Evolutionary conservation across 2,797 vertebrate genomes (phyloP).

Genomic region (Falco berigora): DNA sequence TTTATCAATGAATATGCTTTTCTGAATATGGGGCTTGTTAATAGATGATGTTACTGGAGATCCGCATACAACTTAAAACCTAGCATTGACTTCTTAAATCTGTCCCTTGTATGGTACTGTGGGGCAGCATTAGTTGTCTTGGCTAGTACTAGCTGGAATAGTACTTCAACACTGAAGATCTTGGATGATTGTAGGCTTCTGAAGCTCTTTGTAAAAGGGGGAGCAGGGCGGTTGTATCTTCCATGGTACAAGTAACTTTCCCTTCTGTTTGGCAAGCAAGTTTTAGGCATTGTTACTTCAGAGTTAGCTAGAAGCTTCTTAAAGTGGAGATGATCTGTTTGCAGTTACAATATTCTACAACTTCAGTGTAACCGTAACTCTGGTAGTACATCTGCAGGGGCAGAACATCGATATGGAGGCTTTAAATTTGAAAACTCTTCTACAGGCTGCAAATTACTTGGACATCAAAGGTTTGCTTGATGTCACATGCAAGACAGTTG

Average conservation of each 20-base stretch:
- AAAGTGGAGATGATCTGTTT: neutral
- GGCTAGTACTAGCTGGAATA: neutral
- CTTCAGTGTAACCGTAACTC: neutral
- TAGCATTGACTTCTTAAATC: neutral
- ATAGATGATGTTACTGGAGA: neutral
- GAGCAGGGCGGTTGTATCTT: neutral
- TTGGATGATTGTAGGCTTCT: neutral
- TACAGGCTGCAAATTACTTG: constrained; percentile 97
- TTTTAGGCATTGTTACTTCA: neutral
- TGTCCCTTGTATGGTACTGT: neutral
- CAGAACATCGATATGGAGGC: neutral
- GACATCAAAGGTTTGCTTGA: constrained; percentile 96
- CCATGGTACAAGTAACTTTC: neutral
- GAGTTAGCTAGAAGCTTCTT: neutral
- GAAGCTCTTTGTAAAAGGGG: neutral
- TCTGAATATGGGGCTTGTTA: neutral
- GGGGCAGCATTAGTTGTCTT: neutral
- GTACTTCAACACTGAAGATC: neutral
- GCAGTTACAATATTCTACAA: neutral
- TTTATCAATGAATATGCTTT: neutral
- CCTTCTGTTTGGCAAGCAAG: neutral
- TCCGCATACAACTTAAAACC: neutral
- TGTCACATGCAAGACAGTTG: constrained; percentile 95
- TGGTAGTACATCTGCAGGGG: neutral
- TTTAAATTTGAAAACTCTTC: constrained; percentile 31